Percentiles rank a stretch among this genome's conserved stretches.
phyloP scores from a whole-genome alignment of 2,113 vertebrate species.

The Macquaria australasica region DNA sequence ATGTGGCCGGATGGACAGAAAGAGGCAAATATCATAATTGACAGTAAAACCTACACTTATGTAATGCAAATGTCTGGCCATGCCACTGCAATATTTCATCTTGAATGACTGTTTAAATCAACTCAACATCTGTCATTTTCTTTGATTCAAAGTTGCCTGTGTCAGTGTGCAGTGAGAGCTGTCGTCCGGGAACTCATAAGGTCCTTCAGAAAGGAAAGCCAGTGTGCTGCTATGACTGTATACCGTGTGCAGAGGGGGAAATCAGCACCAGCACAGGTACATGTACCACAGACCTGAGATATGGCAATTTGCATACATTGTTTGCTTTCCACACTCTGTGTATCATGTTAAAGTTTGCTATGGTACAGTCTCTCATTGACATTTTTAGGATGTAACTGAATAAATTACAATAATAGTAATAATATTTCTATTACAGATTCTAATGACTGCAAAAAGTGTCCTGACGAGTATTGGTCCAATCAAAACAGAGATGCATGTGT shows the following conservation, averaged over 20 bases:
- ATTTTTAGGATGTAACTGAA: constrained; percentile 19
- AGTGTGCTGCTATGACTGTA: constrained; percentile 83
- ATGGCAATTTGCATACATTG: constrained; percentile 53
- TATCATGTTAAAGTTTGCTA: constrained; percentile 56
- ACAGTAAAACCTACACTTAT: background rate
- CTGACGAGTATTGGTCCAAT: constrained; percentile 82
- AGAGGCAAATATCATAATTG: constrained; percentile 54
- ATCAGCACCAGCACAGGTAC: constrained; percentile 80
- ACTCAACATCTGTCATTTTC: background rate
- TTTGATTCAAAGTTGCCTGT: constrained; percentile 68
- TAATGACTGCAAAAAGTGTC: constrained; percentile 82
- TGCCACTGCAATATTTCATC: background rate
- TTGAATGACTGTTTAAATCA: background rate
- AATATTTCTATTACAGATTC: constrained; percentile 82
- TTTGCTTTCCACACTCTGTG: constrained; percentile 60
- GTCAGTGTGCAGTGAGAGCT: constrained; percentile 81
- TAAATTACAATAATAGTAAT: constrained; percentile 8
- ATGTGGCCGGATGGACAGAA: constrained; percentile 72
- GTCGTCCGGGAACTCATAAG: constrained; percentile 77
- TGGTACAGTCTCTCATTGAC: constrained; percentile 40
- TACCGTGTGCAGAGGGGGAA: constrained; percentile 80
- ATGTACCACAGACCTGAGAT: constrained; percentile 39
- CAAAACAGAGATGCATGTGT: constrained; percentile 76
- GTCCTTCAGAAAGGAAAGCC: constrained; percentile 82
- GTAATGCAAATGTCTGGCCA: background rate